Evolutionary conservation across 2,113 vertebrate genomes (phyloP).

Genomic region (Cygnus buccinator): DNA sequence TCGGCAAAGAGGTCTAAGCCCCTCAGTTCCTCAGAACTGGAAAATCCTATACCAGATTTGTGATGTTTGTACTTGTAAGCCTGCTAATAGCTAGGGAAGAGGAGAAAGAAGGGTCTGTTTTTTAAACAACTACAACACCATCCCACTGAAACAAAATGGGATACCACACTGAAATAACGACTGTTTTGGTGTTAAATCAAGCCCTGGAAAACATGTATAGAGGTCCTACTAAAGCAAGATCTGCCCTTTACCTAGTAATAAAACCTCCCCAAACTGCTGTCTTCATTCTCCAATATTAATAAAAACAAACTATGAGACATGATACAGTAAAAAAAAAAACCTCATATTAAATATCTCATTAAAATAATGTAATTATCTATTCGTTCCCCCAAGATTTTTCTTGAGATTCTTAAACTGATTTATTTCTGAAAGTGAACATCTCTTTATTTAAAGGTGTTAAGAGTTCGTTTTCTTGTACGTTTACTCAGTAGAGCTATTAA

Average conservation of each 20-base stretch:
- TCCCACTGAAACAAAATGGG: background rate
- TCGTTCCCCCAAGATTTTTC: background rate
- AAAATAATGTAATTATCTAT: background rate
- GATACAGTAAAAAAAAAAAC: background rate
- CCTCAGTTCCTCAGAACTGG: background rate
- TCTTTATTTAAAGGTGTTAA: constrained; percentile 1
- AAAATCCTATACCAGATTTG: constrained; percentile 19
- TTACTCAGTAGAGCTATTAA: constrained; percentile 13
- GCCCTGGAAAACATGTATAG: background rate
- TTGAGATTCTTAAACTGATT: background rate
- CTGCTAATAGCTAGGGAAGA: background rate
- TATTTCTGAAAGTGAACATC: background rate
- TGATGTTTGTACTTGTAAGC: background rate
- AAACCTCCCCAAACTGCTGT: background rate
- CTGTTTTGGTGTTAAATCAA: background rate
- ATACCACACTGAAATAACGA: background rate
- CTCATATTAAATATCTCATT: background rate
- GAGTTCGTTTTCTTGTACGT: background rate
- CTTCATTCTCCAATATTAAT: background rate
- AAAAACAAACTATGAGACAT: background rate
- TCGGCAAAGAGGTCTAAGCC: background rate
- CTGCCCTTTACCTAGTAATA: background rate
- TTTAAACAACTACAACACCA: background rate
- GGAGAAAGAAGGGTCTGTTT: background rate
- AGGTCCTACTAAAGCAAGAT: background rate